Base-by-base conservation (phyloP, 2,113 vertebrate genomes). In the Sebastes schlegelii region DNA sequence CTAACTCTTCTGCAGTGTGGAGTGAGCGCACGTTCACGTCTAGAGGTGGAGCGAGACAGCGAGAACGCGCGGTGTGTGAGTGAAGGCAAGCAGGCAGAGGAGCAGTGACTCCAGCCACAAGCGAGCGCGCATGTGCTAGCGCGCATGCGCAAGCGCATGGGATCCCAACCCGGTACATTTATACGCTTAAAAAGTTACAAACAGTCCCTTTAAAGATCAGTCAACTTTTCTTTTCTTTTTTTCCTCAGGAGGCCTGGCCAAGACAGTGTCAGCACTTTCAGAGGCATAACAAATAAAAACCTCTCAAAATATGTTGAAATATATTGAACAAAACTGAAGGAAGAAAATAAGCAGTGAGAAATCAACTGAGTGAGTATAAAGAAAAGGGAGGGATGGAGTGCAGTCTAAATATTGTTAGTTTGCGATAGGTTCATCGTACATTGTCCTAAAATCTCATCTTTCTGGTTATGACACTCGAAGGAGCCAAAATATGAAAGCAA, bases 191-290 rank as follows among this genome's bases (percentile, higher is more conserved):
- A 34, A 34, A 34, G 34, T 34, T 4, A 34, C 34, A 34, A 34
- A 34, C 34, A 34, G 34, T 34, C 34, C 34, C 34, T 34, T 34
- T 34, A 34, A 34, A 34, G 34, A 34, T 73, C 40, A 57, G 40
- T n/a, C 5, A 4, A 34, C 34, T 57, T 4, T 4, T 58, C n/a
- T 23, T 55, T 8, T 23, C 16, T 45, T 3, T 55, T 17, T 13
- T 62, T 45, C 49, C 8, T 42, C 46, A 6, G 11, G 17, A 23
- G 40, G 40, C 43, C 66, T 46, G 14, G 8, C 58, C 58, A 80
- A 70, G 8, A 40, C 12, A 6, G 51, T 72, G 62, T 79, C 72
- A 79, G 61, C 58, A 72, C 34, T 57, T 78, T 78, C 16, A 48
- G 49, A 65, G 40, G 23, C 10, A 48, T 10, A 73, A 71, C 68